Evolutionary conservation across 2,888 invertebrate species (phyloP).

Genomic region (Rapana venosa): DNA sequence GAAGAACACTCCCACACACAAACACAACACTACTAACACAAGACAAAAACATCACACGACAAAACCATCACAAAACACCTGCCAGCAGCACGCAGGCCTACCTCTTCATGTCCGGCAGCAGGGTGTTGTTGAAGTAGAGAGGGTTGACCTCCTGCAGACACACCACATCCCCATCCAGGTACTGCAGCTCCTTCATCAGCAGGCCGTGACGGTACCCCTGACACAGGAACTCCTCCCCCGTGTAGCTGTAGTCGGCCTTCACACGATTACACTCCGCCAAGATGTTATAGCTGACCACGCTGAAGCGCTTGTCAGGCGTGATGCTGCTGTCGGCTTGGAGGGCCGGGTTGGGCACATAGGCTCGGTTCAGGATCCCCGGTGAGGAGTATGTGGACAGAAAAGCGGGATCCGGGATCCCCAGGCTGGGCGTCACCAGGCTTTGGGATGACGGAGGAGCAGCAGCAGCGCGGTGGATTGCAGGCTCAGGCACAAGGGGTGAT

Average conservation of each 20-base stretch:
- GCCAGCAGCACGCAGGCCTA: conserved; percentile 47
- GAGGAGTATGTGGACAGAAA: conserved; percentile 43
- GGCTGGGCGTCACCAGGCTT: conserved; percentile 15
- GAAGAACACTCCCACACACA: background rate
- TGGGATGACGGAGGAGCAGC: background rate
- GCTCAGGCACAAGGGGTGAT: background rate
- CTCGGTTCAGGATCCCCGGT: conserved; percentile 42
- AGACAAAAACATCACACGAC: background rate
- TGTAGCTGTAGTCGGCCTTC: conserved; percentile 67
- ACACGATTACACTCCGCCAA: conserved; percentile 74
- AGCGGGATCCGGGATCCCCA: conserved; percentile 22
- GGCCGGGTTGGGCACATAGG: conserved; percentile 46
- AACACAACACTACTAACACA: background rate
- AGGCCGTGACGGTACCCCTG: conserved; percentile 67
- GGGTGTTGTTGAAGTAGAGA: conserved; percentile 60
- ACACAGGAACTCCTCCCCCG: conserved; percentile 62
- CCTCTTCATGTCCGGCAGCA: conserved; percentile 67
- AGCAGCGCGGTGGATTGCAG: background rate
- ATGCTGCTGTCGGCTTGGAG: conserved; percentile 43
- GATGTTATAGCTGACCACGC: conserved; percentile 75
- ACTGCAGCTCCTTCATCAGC: conserved; percentile 71
- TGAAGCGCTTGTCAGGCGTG: conserved; percentile 66
- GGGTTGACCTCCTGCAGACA: conserved; percentile 76
- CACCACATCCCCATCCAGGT: conserved; percentile 74
- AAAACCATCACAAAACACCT: too few species aligned